A percentile compares a stretch with the other conserved stretches of the same genome.
phyloP scores from a whole-genome alignment of 2,888 invertebrate genomes.

The Lithophane ornitopus region DNA sequence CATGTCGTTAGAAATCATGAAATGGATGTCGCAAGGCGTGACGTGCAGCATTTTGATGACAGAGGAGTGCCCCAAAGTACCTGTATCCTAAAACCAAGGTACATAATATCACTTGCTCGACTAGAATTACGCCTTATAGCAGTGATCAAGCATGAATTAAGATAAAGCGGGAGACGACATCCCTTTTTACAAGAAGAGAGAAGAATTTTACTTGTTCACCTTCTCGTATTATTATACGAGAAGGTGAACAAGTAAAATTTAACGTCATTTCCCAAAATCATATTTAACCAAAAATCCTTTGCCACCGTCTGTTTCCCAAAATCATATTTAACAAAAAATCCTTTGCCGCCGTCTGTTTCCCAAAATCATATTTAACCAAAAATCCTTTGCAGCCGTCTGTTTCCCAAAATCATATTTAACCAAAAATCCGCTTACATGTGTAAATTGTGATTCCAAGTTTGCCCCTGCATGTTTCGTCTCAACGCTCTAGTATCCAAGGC shows the following conservation, averaged over 20 bases:
- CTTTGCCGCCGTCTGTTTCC: too few species aligned
- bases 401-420: background rate
- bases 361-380: background rate
- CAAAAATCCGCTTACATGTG: background rate
- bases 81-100: background rate
- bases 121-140: background rate
- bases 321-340: background rate
- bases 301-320: conserved; percentile 8
- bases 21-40: background rate
- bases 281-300: background rate
- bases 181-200: background rate
- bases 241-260: background rate
- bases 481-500: background rate
- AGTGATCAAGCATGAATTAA: background rate
- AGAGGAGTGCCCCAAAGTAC: background rate
- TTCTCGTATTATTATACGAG: too few species aligned
- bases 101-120: background rate
- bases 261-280: conserved; percentile 1
- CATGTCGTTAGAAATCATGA: background rate
- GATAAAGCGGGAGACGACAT: background rate
- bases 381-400: too few species aligned
- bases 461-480: background rate
- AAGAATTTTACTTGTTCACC: background rate
- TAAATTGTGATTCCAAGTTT: background rate
- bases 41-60: background rate